Evolutionary conservation across 2,888 invertebrate genomes (phyloP).

Genomic region (Pammene fasciana): DNA sequence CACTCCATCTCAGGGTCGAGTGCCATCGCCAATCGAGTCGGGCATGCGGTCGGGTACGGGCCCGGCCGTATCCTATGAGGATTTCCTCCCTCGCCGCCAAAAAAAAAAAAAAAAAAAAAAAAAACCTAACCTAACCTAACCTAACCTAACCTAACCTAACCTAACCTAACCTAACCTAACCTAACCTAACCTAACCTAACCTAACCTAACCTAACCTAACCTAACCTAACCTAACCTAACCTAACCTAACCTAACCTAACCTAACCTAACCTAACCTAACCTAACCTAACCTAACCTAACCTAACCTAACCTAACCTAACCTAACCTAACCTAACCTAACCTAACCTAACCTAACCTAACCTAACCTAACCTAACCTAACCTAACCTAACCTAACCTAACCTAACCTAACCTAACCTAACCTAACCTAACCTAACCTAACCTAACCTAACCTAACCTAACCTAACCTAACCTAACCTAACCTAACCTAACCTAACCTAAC

Average conservation of each 20-base stretch:
- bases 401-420: conserved; percentile 4
- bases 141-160: conserved; percentile 8
- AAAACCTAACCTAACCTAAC: too few relatives aligned
- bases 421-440: conserved; percentile 4
- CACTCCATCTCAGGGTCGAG: too few relatives aligned
- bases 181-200: conserved; percentile 4
- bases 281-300: conserved; percentile 4
- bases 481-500: conserved; percentile 4
- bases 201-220: conserved; percentile 4
- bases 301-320: conserved; percentile 4
- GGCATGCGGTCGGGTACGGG: too few relatives aligned
- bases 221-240: conserved; percentile 4
- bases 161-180: conserved; percentile 4
- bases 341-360: conserved; percentile 4
- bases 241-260: conserved; percentile 4
- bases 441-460: conserved; percentile 4
- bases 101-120: too few relatives aligned
- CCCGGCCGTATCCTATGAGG: too few relatives aligned
- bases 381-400: conserved; percentile 4
- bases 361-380: conserved; percentile 4
- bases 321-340: conserved; percentile 4
- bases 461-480: conserved; percentile 4
- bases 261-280: conserved; percentile 4
- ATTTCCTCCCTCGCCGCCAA: too few relatives aligned
- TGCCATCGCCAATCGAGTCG: too few relatives aligned